These are phyloP conservation scores for Meandrusa payeni DNA, from an alignment of 2,888 invertebrate genomes.

Conservation along the genomic window DNA sequence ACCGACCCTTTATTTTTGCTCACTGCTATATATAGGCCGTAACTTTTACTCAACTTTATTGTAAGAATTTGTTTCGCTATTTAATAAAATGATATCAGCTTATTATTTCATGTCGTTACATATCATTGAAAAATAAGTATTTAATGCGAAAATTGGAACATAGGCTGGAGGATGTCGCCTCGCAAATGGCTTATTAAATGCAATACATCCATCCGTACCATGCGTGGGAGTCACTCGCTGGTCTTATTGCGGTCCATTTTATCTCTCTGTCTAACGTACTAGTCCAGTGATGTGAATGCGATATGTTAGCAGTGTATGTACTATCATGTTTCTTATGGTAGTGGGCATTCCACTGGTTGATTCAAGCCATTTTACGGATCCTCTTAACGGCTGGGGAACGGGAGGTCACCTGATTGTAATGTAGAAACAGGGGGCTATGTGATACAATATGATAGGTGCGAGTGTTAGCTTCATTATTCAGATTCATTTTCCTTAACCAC, in stretches of 20 bases:
- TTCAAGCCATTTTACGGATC: constrained; percentile 10
- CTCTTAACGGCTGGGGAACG: constrained; percentile 18
- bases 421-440: constrained; percentile 13
- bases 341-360: constrained; percentile 13
- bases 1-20: too few relatives aligned
- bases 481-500: too few relatives aligned
- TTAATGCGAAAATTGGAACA: constrained; percentile 21
- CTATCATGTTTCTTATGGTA: background rate
- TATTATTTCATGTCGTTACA: background rate
- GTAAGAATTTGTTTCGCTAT: too few relatives aligned
- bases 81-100: too few relatives aligned
- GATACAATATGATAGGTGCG: background rate
- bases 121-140: constrained; percentile 21
- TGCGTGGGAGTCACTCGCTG: constrained; percentile 18
- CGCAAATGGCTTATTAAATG: constrained; percentile 26
- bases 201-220: constrained; percentile 26
- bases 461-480: too few relatives aligned
- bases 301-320: background rate
- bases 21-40: too few relatives aligned
- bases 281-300: constrained; percentile 2
- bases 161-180: constrained; percentile 20
- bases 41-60: too few relatives aligned
- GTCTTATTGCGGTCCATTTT: background rate
- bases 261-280: constrained; percentile 1
- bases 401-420: constrained; percentile 18